These are phyloP conservation scores for Callimorpha dominula DNA, from an alignment of 2,888 invertebrate species.

Conservation along the genomic window DNA sequence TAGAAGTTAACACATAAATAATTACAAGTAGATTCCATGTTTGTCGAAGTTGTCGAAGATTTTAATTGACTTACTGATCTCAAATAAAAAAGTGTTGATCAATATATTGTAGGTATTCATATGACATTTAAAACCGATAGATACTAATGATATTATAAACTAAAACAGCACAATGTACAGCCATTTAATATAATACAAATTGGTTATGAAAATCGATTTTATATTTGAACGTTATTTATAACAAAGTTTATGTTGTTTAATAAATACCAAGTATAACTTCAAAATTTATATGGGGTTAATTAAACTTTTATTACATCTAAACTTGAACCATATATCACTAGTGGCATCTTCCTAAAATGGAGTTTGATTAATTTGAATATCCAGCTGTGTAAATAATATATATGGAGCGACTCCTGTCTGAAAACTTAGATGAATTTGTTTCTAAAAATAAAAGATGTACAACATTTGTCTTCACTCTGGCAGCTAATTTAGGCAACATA, in stretches of 20 bases:
- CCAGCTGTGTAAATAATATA: constrained; percentile 10
- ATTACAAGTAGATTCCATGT: constrained; percentile 1
- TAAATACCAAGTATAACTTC: background rate
- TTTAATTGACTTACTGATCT: constrained; percentile 15
- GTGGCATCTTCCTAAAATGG: constrained; percentile 12
- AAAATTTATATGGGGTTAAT: constrained; percentile 10
- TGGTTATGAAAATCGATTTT: constrained; percentile 36
- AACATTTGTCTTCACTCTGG: background rate
- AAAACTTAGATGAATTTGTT: background rate
- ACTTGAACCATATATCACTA: constrained; percentile 4
- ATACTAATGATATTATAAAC: constrained; percentile 10
- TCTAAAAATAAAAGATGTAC: background rate
- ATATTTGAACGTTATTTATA: constrained; percentile 31
- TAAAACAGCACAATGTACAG: constrained; percentile 21
- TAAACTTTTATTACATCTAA: constrained; percentile 10
- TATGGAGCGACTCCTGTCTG: background rate
- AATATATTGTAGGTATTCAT: constrained; percentile 12
- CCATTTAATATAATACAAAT: constrained; percentile 42
- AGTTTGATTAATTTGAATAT: background rate
- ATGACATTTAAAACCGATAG: constrained; percentile 11
- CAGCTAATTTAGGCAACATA: background rate
- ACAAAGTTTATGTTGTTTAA: constrained; percentile 30
- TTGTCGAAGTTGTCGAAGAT: too few species aligned
- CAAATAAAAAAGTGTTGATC: constrained; percentile 8
- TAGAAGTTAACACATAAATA: constrained; percentile 6